These are phyloP conservation scores for Dolichotis patagonum DNA, from an alignment of 2,113 vertebrate species.

Conservation along the genomic window DNA sequence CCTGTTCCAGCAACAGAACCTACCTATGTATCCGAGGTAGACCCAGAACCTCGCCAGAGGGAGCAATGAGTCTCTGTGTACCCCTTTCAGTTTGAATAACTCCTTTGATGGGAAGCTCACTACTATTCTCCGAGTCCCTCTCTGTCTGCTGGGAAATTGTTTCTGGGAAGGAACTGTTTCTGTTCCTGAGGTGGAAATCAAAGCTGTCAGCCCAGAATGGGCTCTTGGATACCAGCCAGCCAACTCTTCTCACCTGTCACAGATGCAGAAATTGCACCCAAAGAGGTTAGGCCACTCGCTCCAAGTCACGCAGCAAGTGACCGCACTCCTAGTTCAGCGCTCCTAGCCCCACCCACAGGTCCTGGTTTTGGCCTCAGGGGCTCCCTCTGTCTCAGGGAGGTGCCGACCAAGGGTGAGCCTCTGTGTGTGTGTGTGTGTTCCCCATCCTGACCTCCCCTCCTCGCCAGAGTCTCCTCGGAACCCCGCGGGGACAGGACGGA, in stretches of 20 bases:
- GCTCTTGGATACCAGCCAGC: too few relatives aligned
- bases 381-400: background rate
- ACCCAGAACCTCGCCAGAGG: background rate
- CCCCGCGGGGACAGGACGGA: background rate
- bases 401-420: background rate
- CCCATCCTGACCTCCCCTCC: background rate
- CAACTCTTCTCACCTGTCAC: background rate
- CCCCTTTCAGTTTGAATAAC: background rate
- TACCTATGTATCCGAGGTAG: background rate
- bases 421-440: background rate
- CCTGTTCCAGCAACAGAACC: background rate
- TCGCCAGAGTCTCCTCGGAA: rapidly evolving
- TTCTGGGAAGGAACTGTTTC: background rate
- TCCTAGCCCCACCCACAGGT: too few relatives aligned
- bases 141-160: background rate
- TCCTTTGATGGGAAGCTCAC: background rate
- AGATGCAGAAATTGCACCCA: background rate
- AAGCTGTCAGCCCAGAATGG: background rate
- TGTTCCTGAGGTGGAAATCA: background rate
- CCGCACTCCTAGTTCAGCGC: too few relatives aligned
- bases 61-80: background rate
- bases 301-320: background rate
- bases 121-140: background rate
- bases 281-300: background rate
- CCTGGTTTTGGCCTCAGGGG: background rate